Conservation (phyloP, 2,797 vertebrate species). For the Erpetoichthys calabaricus region DNA sequence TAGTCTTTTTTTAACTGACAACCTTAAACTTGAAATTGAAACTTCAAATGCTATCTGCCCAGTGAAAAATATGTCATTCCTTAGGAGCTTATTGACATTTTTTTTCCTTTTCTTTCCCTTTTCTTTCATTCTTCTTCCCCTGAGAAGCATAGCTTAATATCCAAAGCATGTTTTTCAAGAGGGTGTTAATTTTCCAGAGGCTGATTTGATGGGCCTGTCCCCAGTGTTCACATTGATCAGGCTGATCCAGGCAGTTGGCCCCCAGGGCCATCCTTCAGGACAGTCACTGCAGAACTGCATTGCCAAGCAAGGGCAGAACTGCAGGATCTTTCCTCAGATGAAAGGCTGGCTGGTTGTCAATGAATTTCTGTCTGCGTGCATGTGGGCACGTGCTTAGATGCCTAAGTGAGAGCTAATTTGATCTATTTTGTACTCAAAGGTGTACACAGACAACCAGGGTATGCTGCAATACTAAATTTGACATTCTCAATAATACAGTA, state of each 20-base stretch:
- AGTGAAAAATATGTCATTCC: too few species aligned
- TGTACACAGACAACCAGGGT: too few species aligned
- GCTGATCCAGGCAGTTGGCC: slow-evolving; percentile 7
- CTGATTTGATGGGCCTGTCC: slow-evolving; percentile 51
- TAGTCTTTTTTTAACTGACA: too few species aligned
- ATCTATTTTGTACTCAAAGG: too few species aligned
- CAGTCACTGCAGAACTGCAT: neutral
- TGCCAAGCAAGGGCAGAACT: neutral
- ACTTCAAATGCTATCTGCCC: too few species aligned
- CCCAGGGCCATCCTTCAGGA: neutral
- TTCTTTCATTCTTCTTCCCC: slow-evolving; percentile 12
- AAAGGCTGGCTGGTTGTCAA: too few species aligned
- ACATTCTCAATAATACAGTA: too few species aligned
- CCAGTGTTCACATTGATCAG: slow-evolving; percentile 55
- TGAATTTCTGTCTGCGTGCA: too few species aligned
- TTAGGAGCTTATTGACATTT: slow-evolving; percentile 40
- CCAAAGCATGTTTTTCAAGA: slow-evolving; percentile 52
- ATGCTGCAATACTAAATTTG: too few species aligned
- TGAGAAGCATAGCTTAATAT: slow-evolving; percentile 48
- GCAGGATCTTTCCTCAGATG: neutral
- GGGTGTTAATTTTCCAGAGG: slow-evolving; percentile 46
- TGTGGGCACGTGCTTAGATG: too few species aligned
- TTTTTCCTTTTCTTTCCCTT: slow-evolving; percentile 16
- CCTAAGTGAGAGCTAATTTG: too few species aligned
- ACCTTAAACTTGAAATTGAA: too few species aligned